Conservation (phyloP, 2,888 invertebrate species). For the Calameuta idolon region DNA sequence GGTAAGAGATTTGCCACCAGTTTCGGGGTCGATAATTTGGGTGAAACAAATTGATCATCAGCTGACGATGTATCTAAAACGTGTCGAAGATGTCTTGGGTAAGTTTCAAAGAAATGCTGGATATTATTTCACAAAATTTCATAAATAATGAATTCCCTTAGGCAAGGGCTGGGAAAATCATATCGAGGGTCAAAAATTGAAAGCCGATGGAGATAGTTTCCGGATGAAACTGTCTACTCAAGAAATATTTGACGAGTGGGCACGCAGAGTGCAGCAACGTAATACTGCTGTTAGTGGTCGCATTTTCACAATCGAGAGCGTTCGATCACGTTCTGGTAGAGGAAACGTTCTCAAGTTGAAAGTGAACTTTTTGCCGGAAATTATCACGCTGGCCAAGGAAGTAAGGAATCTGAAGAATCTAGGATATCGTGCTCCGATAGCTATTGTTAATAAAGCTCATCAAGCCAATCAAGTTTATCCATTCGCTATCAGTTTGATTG, state of each 20-base stretch:
- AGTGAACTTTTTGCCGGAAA: constrained; percentile 97
- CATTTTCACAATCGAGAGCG: constrained; percentile 93
- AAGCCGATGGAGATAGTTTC: constrained; percentile 98
- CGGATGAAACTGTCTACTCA: constrained; percentile 95
- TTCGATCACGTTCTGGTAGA: constrained; percentile 81
- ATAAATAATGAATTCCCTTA: constrained; percentile 46
- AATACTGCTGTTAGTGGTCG: constrained; percentile 94
- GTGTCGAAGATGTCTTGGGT: constrained; percentile 98
- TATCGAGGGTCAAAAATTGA: constrained; percentile 97
- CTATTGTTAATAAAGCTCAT: constrained; percentile 99
- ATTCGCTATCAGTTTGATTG: constrained; percentile 97
- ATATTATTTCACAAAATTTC: not conserved
- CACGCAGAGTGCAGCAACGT: constrained; percentile 91
- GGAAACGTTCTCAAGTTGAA: constrained; percentile 87
- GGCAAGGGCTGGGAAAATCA: constrained; percentile 99
- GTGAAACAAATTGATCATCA: constrained; percentile 98
- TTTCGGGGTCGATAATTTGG: constrained; percentile 99
- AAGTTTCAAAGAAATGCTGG: constrained; percentile 38
- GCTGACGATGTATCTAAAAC: constrained; percentile 92
- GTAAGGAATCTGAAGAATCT: constrained; percentile 95
- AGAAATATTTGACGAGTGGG: constrained; percentile 99
- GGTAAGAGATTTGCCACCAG: constrained; percentile 94
- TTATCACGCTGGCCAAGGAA: constrained; percentile 98
- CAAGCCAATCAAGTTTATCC: constrained; percentile 99
- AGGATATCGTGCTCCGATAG: constrained; percentile 95